Evolutionary conservation across 2,797 vertebrate species (phyloP).

Genomic region (Epinephelus coioides): DNA sequence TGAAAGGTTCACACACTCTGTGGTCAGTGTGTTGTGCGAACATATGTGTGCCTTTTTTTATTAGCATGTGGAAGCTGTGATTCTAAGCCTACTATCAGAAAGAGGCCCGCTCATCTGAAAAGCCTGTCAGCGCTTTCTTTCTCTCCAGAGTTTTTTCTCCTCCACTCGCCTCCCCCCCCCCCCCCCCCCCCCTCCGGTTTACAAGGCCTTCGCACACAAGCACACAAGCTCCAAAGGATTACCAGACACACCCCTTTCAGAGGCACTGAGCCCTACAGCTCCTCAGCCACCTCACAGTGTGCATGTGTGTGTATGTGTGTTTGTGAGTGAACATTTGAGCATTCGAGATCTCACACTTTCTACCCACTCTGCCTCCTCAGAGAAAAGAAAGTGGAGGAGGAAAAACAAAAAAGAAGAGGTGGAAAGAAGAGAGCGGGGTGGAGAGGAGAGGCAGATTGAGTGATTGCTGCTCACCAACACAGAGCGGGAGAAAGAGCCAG

Average conservation of each 20-base stretch:
- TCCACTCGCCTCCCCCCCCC: constrained; percentile 21
- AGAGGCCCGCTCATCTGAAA: constrained; percentile 63
- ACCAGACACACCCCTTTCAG: constrained; percentile 77
- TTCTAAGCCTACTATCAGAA: constrained; percentile 46
- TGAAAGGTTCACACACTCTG: constrained; percentile 37
- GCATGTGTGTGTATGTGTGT: constrained; percentile 28
- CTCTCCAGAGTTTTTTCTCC: constrained; percentile 14
- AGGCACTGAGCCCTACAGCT: constrained; percentile 64
- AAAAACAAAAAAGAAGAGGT: constrained; percentile 59
- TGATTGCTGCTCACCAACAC: constrained; percentile 63
- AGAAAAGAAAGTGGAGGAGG: constrained; percentile 58
- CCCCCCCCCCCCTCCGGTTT: constrained; percentile 43
- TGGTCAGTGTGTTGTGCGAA: constrained; percentile 35
- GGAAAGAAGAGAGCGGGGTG: constrained; percentile 48
- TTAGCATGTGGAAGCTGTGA: constrained; percentile 50
- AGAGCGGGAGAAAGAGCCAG: constrained; percentile 58
- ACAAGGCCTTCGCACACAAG: constrained; percentile 74
- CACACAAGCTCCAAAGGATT: constrained; percentile 76
- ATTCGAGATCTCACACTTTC: constrained; percentile 62
- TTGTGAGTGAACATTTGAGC: constrained; percentile 32
- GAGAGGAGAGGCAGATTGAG: constrained; percentile 52
- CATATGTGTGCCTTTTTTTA: constrained; percentile 53
- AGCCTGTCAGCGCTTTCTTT: constrained; percentile 63
- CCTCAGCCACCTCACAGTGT: constrained; percentile 54
- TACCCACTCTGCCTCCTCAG: constrained; percentile 48